Evolutionary conservation across 2,113 vertebrate species (phyloP), one percentile per base, ranked within the genome.

Genomic region (Sphaerodactylus townsendi): DNA sequence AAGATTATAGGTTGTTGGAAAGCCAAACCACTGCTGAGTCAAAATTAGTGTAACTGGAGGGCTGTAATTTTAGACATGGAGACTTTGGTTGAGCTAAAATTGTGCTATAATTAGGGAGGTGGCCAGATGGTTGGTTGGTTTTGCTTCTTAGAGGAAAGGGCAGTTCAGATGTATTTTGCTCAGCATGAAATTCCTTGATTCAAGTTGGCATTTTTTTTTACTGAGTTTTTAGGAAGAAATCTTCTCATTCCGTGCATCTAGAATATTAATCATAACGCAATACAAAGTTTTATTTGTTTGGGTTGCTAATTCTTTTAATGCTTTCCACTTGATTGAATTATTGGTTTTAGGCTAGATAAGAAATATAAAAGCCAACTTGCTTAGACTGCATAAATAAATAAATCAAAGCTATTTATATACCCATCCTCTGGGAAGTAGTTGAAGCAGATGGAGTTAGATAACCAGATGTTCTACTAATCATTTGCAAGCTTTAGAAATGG

Each of bases 21-120:
- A 84, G 90, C 82, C 9, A 17, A 88, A 81, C 4, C 17, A 66
- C 50, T 90, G 79, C 76, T 82, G 77, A 91, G 59, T 89, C 71
- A 87, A 87, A 91, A 88, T 87, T 79, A 73, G 25, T 50, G 72
- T 39, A 64, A 17, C 35, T 76, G 41, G 23, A 65, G 56, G 39
- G 53, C 59, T 86, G 0, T 83, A 81, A 88, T 92, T 88, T 83
- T 73, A 69, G 25, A 71, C 44, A 0, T 14, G 19, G 30, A 77
- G 78, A 17, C 37, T 82, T 81, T 1, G 1, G 21, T 81, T 71
- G 21, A 48, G 53, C 19, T 84, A 1, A 13, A 85, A 41, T 79
- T 84, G 39, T 17, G 28, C n/a, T 87, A 41, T 10, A 4, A 28
- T 88, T 82, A 70, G 15, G 56, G 70, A 69, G 30, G 11, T 71